A percentile compares a stretch with the other conserved stretches of the same genome.
Conservation (phyloP, 2,113 vertebrate species). For the Sus scrofa region T2T-Sscrofa CM000816.6:94578501-94579000, state of each 20-base stretch:
- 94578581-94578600: no score
- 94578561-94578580: no score
- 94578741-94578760: constrained; percentile 30
- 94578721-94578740: background rate
- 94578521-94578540: constrained; percentile 21
- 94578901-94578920: background rate
- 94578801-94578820: background rate
- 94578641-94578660: background rate
- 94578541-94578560: background rate
- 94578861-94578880: background rate
- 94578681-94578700: background rate
- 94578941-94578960: background rate
- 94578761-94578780: background rate
- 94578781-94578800: background rate
- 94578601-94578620: background rate
- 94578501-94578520: constrained; percentile 36
- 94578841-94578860: background rate
- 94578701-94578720: constrained; percentile 5
- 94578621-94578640: background rate
- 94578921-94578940: constrained; percentile 34
- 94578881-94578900: background rate
- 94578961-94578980: constrained; percentile 36
- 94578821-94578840: background rate
- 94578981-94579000: constrained; percentile 27
- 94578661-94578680: constrained; percentile 38